A percentile compares a stretch with the other conserved stretches of the same genome.
These are phyloP conservation scores for Terebella lapidaria DNA, from an alignment of 2,888 invertebrate species.

Conservation along the genomic window DNA sequence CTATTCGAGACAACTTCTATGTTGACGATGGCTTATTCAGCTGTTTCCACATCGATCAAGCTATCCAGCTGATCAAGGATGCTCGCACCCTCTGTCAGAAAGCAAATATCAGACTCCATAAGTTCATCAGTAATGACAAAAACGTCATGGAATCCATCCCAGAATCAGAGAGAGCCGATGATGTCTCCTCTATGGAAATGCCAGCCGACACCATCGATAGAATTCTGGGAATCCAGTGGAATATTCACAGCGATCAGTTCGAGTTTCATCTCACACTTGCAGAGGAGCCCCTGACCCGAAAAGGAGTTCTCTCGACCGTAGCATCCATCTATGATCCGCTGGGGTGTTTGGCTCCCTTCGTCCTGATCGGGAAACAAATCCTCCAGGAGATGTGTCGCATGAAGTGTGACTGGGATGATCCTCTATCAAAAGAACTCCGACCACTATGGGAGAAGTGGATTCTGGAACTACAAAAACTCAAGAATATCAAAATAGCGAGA, in stretches of 20 bases:
- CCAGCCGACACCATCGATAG: not conserved
- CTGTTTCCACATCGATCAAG: not conserved
- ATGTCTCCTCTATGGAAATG: not conserved
- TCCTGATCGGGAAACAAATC: too few relatives aligned
- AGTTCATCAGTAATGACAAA: slow-evolving; percentile 9
- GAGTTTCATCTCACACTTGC: not conserved
- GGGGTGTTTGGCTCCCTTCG: too few relatives aligned
- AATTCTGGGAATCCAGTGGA: not conserved
- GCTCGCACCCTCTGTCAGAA: not conserved
- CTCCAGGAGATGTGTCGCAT: too few relatives aligned
- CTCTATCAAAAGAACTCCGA: too few relatives aligned
- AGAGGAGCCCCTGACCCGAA: slow-evolving; percentile 3
- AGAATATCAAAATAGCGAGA: not conserved
- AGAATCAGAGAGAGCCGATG: not conserved
- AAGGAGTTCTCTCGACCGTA: slow-evolving; percentile 8
- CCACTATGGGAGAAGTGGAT: slow-evolving; percentile 16
- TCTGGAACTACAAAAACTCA: too few relatives aligned
- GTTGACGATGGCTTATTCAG: slow-evolving; percentile 24
- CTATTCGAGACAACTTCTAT: slow-evolving; percentile 19
- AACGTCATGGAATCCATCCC: slow-evolving; percentile 11
- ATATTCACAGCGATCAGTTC: not conserved
- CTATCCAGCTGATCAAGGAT: slow-evolving; percentile 3
- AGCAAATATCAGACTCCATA: slow-evolving; percentile 10
- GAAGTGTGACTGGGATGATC: too few relatives aligned
- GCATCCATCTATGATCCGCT: slow-evolving; percentile 15